Base-by-base conservation (phyloP, 2,797 vertebrate species). In the Morus bassanus region DNA sequence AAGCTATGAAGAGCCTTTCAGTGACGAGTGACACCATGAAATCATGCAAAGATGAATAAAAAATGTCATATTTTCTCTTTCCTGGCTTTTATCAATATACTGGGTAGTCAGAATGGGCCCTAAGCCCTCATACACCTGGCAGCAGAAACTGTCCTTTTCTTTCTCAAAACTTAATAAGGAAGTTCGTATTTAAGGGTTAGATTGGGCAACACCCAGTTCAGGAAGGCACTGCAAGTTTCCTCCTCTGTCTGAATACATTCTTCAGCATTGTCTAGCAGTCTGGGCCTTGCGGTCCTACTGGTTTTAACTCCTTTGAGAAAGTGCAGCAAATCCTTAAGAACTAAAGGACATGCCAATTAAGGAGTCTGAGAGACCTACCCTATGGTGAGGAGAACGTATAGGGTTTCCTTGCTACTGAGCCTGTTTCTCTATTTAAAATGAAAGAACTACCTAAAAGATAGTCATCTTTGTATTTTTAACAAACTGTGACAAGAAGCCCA, bases 391-490 rank as follows among this genome's bases (percentile, higher is more conserved):
- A 39, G 31, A 50, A 53, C 0, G 0, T 31, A 28, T 1, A 88
- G 23, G 33, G 18, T 85, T 88, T 93, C 78, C 28, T 91, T 68
- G 23, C 30, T 78, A 33, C 45, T 68, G 41, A 83, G 31, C 48
- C 41, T 57, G 37, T 43, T 80, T 83, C 43, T 87, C 46, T 21
- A 15, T 60, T 91, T 89, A 35, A 92, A 92, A 80, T 69, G 17
- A 59, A 89, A 93, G 48, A 92, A 37, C 13, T 43, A 35, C 35
- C 39, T 65, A 19, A 85, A 80, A 87, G 84, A 87, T 73, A 70
- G 11, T 22, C 1, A 70, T 88, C 90, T 93, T 75, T 0, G 7
- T 31, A 13, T 45, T 85, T 92, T 85, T 80, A 57, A 82, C 33
- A 81, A 72, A n/a, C 46, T 69, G 41, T 18, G 41, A 80, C 72